Base-by-base conservation (phyloP, 2,888 invertebrate genomes). In the Sicus ferrugineus region DNA sequence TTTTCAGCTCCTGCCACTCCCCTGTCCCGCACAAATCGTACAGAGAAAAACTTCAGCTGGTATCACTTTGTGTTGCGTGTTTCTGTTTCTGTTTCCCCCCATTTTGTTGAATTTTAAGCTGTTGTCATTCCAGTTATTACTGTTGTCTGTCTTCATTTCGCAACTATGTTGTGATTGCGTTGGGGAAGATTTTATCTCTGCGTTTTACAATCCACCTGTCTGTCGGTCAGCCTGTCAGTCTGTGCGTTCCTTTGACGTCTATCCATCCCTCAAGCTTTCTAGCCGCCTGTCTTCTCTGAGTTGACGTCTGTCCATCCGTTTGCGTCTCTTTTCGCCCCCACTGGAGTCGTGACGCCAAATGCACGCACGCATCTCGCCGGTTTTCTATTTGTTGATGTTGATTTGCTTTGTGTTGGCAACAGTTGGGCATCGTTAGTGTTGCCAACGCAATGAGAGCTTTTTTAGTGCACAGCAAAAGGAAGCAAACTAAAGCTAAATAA, bases 131-230 rank as follows among this genome's bases (percentile, higher is more conserved):
- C 4, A 7, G 42, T 42, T 16, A n/a, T 14, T 42, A n/a, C 16
- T 3, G 42, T 42, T 42, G n/a, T 42, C 16, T 3, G 42, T 42
- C n/a, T n/a, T 42, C 30, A 56, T 56, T 30, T 26, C 19, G 30
- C 26, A 56, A 56, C 14, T 56, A 28, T 26, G 30, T 56, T 56
- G 56, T 56, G 28, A 56, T 14, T 28, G 56, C 56, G n/a, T 28
- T 16, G 30, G 9, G 3, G 30, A 16, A 30, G 26, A 54, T 26
- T 54, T 54, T 16, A 14, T 26, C 21, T 52, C 52, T 5, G 11
- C 52, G 23, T 5, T 21, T 52, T 5, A 6, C 23, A 11, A 23
- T 52, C 23, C 2, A 52, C 21, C 26, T 23, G 30, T 21, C 9
- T 61, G 23, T 61, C 59, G 38, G 21, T 38, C 42, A 11, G 14